A percentile compares a stretch with the other conserved stretches of the same genome.
phyloP scores from a whole-genome alignment of 2,113 vertebrate genomes.

The Cyanocitta stelleri region DNA sequence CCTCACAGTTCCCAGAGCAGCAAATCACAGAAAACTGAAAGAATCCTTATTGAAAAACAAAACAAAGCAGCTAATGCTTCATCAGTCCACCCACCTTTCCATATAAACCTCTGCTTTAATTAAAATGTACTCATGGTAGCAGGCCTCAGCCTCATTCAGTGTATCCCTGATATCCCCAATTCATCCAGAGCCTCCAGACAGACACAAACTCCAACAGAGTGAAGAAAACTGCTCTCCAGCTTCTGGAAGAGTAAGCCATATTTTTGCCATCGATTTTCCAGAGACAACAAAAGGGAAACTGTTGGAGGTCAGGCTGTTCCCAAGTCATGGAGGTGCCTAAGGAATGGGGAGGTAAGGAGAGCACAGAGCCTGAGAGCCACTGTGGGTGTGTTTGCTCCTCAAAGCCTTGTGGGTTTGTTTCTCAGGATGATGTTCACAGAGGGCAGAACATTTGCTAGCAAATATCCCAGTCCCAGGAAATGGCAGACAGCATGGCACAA shows the following conservation, averaged over 20 bases:
- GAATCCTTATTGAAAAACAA: background rate
- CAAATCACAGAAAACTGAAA: background rate
- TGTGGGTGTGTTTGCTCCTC: background rate
- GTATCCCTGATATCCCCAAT: rapidly evolving
- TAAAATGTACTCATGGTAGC: background rate
- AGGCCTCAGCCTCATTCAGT: background rate
- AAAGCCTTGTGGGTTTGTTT: background rate
- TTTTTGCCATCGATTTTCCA: background rate
- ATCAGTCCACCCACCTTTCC: background rate
- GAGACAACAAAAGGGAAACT: background rate
- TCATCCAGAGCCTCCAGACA: background rate
- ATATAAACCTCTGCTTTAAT: background rate
- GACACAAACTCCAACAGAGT: background rate
- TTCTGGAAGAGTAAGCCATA: background rate
- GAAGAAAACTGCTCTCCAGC: background rate
- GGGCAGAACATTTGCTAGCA: background rate
- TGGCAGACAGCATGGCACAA: rapidly evolving
- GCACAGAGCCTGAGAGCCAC: background rate
- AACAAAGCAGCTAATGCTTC: background rate
- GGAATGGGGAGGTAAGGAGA: rapidly evolving
- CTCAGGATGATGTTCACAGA: background rate
- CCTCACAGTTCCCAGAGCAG: background rate
- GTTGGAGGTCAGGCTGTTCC: background rate
- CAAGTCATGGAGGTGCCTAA: background rate
- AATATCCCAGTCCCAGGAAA: background rate